Percentiles rank a stretch among this genome's conserved stretches.
Evolutionary conservation across 2,797 vertebrate species (phyloP).

Genomic region (Coilia nasus): DNA sequence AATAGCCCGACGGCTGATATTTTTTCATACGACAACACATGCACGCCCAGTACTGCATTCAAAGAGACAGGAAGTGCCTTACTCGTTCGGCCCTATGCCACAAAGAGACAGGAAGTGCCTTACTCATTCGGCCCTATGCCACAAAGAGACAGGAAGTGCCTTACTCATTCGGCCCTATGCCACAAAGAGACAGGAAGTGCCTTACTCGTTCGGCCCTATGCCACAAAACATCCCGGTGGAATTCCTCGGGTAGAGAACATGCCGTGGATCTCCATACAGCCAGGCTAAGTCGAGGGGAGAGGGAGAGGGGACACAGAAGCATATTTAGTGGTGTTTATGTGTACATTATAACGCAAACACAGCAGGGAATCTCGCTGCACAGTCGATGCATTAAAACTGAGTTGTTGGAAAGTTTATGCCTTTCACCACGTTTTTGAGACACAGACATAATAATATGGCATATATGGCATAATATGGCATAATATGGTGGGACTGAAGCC

Average conservation of each 20-base stretch:
- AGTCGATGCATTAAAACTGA: too few species aligned
- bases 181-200: slow-evolving; percentile 45
- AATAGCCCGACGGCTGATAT: neutral
- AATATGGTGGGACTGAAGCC: neutral
- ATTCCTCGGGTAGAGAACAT: slow-evolving; percentile 86
- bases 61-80: slow-evolving; percentile 41
- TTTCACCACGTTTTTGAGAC: too few species aligned
- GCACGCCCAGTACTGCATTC: too few species aligned
- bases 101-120: slow-evolving; percentile 75
- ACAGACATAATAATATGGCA: too few species aligned
- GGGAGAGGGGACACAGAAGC: neutral
- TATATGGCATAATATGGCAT: too few species aligned
- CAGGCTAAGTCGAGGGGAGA: slow-evolving; percentile 72
- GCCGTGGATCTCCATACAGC: slow-evolving; percentile 86
- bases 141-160: slow-evolving; percentile 74
- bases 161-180: slow-evolving; percentile 77
- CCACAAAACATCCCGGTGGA: slow-evolving; percentile 89
- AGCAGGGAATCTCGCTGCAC: neutral
- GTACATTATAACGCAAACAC: neutral
- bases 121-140: slow-evolving; percentile 79
- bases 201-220: slow-evolving; percentile 76
- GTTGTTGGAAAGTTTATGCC: too few species aligned
- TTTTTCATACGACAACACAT: neutral
- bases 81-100: slow-evolving; percentile 79
- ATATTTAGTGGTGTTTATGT: neutral